Evolutionary conservation across 37 sponge, comb jelly and placozoan species (phyloP).

Genomic region (Geodia barretti): DNA sequence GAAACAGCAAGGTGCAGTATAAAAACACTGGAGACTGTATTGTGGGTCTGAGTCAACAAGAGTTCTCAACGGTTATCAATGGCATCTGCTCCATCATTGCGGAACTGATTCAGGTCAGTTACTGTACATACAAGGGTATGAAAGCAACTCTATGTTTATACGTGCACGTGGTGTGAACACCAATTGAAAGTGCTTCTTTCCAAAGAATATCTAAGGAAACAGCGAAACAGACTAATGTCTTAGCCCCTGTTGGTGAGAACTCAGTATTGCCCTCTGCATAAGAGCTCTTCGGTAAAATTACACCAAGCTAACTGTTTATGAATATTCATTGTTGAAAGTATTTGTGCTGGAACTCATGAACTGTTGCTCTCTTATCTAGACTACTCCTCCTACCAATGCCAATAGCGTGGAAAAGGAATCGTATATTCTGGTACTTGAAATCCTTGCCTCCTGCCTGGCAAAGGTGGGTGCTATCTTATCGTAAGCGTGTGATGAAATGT

Average conservation of each 20-base stretch:
- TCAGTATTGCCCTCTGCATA: background rate
- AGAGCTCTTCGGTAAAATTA: background rate
- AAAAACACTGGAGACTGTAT: conserved; percentile 31
- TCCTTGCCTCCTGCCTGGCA: conserved; percentile 40
- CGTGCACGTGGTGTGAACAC: too few species aligned
- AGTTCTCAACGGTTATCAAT: conserved; percentile 42
- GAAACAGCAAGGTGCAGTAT: conserved; percentile 24
- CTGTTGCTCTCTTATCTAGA: conserved; percentile 16
- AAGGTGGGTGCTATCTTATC: conserved; percentile 24
- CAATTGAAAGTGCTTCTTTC: too few species aligned
- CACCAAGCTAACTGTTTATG: too few species aligned
- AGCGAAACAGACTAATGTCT: too few species aligned
- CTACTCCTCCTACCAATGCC: conserved; percentile 53
- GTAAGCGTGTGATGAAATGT: too few species aligned
- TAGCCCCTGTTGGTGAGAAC: too few species aligned
- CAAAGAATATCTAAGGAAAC: too few species aligned
- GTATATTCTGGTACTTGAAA: conserved; percentile 48
- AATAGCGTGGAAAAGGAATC: conserved; percentile 35
- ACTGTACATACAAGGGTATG: background rate
- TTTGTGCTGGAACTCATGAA: background rate
- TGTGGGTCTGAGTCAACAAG: conserved; percentile 29
- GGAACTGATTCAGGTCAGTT: conserved; percentile 47
- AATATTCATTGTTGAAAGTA: background rate
- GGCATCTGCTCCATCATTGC: conserved; percentile 34
- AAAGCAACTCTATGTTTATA: too few species aligned